Evolutionary conservation across 2,888 invertebrate species (phyloP).

Genomic region (Danaus chrysippus): DNA sequence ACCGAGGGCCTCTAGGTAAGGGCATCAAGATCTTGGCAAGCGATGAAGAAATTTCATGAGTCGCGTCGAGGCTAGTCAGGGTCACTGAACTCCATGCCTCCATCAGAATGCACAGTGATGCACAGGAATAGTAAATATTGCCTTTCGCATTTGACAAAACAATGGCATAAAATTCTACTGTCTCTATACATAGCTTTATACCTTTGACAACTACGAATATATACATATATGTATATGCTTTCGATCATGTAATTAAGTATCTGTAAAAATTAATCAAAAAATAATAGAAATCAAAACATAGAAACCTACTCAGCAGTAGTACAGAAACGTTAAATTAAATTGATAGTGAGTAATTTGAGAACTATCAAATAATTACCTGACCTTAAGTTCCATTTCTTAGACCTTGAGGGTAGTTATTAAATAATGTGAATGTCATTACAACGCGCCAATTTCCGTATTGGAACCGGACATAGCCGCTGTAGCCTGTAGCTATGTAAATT

Average conservation of each 20-base stretch:
- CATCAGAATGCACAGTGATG: slow-evolving; percentile 64
- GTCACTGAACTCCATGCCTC: slow-evolving; percentile 36
- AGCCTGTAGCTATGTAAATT: slow-evolving; percentile 19
- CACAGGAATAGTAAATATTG: slow-evolving; percentile 45
- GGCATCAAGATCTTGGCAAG: not conserved
- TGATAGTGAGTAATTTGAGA: too few relatives aligned
- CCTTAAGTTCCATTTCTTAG: slow-evolving; percentile 59
- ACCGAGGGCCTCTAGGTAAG: not conserved
- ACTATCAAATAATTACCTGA: not conserved
- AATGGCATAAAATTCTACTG: slow-evolving; percentile 2
- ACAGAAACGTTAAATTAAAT: too few relatives aligned
- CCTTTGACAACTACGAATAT: too few relatives aligned
- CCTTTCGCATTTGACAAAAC: slow-evolving; percentile 39
- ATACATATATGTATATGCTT: too few relatives aligned
- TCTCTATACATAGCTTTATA: too few relatives aligned
- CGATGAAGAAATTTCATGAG: slow-evolving; percentile 19
- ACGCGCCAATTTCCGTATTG: slow-evolving; percentile 55
- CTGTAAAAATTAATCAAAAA: too few relatives aligned
- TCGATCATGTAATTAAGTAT: too few relatives aligned
- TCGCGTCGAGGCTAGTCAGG: slow-evolving; percentile 24
- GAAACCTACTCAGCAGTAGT: too few relatives aligned
- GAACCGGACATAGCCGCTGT: slow-evolving; percentile 42
- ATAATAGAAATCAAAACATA: too few relatives aligned
- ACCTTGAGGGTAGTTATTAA: slow-evolving; percentile 45
- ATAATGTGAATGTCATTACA: slow-evolving; percentile 36